phyloP scores from a whole-genome alignment of 2,113 vertebrate genomes.

The Xenopus borealis region DNA sequence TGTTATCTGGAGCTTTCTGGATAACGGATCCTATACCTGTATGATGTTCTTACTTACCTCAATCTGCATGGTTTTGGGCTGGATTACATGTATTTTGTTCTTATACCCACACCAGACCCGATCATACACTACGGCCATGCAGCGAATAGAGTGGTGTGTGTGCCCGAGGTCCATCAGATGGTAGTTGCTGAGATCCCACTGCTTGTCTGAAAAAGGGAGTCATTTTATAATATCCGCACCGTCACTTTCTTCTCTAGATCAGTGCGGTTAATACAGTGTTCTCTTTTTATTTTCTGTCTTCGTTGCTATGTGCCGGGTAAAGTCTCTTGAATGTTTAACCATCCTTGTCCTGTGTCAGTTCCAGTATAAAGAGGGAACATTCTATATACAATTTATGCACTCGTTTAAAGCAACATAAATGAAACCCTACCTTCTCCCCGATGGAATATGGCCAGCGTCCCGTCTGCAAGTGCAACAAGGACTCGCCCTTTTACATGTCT shows the following conservation, averaged over 20 bases:
- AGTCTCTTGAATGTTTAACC: too few species aligned
- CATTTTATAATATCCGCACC: too few species aligned
- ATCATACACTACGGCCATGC: slow-evolving; percentile 96
- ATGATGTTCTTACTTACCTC: slow-evolving; percentile 66
- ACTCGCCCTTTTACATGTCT: slow-evolving; percentile 95
- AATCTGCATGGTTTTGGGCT: slow-evolving; percentile 98
- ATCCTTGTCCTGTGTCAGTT: too few species aligned
- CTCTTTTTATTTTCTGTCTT: too few species aligned
- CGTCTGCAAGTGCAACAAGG: slow-evolving; percentile 90
- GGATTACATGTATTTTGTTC: slow-evolving; percentile 98
- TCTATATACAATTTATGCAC: too few species aligned
- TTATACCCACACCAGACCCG: slow-evolving; percentile 98
- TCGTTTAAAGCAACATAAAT: neutral
- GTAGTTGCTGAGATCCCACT: slow-evolving; percentile 97
- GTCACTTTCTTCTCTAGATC: too few species aligned
- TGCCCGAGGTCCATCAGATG: slow-evolving; percentile 96
- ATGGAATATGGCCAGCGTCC: slow-evolving; percentile 94
- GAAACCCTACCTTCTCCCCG: slow-evolving; percentile 78
- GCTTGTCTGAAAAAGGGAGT: slow-evolving; percentile 71
- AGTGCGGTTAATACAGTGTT: too few species aligned
- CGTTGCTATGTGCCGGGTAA: too few species aligned
- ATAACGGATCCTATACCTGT: too few species aligned
- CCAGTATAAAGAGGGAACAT: too few species aligned
- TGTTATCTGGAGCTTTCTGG: too few species aligned
- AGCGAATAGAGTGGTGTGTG: slow-evolving; percentile 96